Conservation (phyloP, 2,797 vertebrate genomes). For the Gorsachius magnificus region DNA sequence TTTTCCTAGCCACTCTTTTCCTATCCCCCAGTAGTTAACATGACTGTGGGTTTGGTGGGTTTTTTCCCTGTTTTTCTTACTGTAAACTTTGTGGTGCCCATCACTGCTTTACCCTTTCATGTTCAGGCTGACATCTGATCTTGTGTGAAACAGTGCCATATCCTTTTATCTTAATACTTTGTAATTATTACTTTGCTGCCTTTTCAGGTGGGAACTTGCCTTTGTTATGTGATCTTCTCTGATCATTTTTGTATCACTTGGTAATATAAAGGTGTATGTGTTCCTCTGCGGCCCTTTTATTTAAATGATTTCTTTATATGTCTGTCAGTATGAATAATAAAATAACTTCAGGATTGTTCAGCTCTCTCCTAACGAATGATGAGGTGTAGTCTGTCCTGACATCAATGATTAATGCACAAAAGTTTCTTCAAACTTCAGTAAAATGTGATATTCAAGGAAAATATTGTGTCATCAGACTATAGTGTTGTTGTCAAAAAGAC, state of each 20-base stretch:
- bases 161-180: conserved; percentile 13
- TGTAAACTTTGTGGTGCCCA: not conserved
- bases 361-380: not conserved
- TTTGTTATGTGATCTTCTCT: not conserved
- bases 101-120: not conserved
- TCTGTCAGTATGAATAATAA: not conserved
- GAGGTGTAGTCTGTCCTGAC: not conserved
- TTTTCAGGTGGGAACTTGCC: not conserved
- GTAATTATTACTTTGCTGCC: not conserved
- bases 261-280: not conserved
- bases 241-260: not conserved
- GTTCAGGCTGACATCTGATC: not conserved
- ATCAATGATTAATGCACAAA: not conserved
- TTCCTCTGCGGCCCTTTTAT: not conserved
- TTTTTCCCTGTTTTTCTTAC: not conserved
- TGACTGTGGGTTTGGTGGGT: not conserved
- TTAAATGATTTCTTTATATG: not conserved
- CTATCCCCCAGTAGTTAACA: not conserved
- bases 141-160: not conserved
- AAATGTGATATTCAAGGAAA: not conserved
- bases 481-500: not conserved
- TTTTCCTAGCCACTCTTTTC: not conserved
- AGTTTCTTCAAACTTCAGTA: conserved; percentile 1
- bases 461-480: not conserved
- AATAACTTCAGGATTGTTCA: not conserved